Conservation (phyloP, 2,113 vertebrate genomes). For the Onychorhynchus coronatus region DNA sequence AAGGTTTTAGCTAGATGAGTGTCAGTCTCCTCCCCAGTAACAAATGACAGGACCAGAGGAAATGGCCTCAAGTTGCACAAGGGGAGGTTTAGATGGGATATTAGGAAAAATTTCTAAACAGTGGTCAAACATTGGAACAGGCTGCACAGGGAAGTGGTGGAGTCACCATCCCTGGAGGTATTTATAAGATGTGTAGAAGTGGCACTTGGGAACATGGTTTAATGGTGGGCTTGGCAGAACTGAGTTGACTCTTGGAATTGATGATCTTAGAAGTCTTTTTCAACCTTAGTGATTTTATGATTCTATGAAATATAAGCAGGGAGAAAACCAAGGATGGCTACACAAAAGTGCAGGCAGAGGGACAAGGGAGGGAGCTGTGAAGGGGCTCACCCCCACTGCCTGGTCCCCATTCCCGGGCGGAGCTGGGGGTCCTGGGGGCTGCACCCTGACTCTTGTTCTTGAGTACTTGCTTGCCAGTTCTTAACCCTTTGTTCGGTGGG, state of each 20-base stretch:
- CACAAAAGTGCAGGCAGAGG: not conserved
- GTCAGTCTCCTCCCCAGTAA: not conserved
- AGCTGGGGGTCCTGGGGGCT: not conserved
- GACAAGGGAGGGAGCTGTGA: not conserved
- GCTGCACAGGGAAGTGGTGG: not conserved
- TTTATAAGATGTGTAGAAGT: not conserved
- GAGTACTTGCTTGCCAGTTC: not conserved
- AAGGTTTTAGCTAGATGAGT: not conserved
- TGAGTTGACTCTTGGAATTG: too few species aligned
- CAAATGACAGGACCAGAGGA: not conserved
- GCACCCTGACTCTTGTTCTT: not conserved
- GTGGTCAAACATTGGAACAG: not conserved
- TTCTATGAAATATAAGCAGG: not conserved
- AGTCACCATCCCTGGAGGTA: not conserved
- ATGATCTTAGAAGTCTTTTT: not conserved
- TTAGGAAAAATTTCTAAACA: not conserved
- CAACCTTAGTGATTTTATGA: not conserved
- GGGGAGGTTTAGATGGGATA: not conserved
- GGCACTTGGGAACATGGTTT: not conserved
- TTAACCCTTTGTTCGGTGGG: not conserved
- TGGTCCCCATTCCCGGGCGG: not conserved
- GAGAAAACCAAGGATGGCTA: not conserved
- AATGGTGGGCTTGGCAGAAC: not conserved
- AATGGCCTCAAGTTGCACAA: not conserved
- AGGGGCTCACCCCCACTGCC: not conserved